Base-by-base conservation (phyloP, 2,888 invertebrate genomes). In the Pammene fasciana region DNA sequence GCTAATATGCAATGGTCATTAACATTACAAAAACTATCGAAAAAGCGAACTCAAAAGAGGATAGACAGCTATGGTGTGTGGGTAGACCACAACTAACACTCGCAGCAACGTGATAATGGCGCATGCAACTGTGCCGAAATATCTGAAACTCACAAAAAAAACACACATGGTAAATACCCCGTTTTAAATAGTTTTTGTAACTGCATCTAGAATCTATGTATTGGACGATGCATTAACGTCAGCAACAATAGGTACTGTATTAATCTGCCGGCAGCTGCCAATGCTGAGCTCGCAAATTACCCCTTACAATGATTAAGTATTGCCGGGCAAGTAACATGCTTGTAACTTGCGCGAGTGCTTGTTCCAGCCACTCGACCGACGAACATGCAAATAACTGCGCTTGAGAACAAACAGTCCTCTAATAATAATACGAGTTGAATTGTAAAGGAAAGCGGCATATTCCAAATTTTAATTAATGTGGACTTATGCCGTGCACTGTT, bases 261-360 rank as follows among this genome's bases (percentile, higher is more conserved):
- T 50, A 66, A 56, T 65, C 50, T 41, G 14, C 50, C 11, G 43
- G 16, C 46, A 14, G 36, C 26, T 59, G 34, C 52, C 34, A 26
- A 43, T 59, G 56, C 57, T 41, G 50, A 59, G 36, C 59, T 52
- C 46, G 43, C 59, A 59, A 66, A 66, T 66, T 52, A 43, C 59
- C 26, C 56, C 34, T 59, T 59, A 52, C 66, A 34, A 66, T 66
- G 66, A 66, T 66, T 59, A 59, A 66, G 48, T 50, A 59, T 13
- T 18, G 43, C 14, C 45, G 13, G 34, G 36, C 55, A 9, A 46
- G 62, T 16, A 62, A 52, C 66, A 52, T 43, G 52, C 66, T 66
- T 50, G 66, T 66, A 66, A 56, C 59, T 43, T 50, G 34, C 50
- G 59, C 59, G 18, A 66, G 59, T 66, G 59, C 57, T 38, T 66